Conservation (phyloP, 1,140 invertebrate species). For the Tetranychus urticae region DNA sequence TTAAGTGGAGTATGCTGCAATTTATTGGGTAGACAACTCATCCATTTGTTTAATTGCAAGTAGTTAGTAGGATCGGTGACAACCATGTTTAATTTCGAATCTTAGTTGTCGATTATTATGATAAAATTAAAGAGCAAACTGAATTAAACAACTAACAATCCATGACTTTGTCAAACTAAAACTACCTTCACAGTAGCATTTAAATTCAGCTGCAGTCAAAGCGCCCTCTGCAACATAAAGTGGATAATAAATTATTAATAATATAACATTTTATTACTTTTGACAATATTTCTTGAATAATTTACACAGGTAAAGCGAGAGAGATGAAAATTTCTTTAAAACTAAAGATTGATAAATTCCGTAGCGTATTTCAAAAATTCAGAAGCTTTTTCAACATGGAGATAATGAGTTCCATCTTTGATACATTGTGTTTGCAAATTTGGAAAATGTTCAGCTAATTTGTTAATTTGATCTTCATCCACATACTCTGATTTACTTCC, state of each 20-base stretch:
- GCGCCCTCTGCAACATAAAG: too few relatives aligned
- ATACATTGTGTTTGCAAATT: not conserved
- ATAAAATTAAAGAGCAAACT: too few relatives aligned
- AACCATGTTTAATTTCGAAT: too few relatives aligned
- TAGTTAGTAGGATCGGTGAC: not conserved
- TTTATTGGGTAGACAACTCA: not conserved
- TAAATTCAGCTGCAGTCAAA: too few relatives aligned
- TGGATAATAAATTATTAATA: too few relatives aligned
- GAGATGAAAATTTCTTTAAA: not conserved
- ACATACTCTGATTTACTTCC: not conserved
- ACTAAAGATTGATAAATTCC: not conserved
- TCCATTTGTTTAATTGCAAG: not conserved
- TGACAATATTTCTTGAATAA: too few relatives aligned
- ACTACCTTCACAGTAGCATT: too few relatives aligned
- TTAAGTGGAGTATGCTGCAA: not conserved
- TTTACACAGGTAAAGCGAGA: not conserved
- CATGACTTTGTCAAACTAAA: too few relatives aligned
- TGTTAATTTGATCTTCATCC: not conserved
- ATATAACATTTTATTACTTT: too few relatives aligned
- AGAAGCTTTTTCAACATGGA: not conserved
- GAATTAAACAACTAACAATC: too few relatives aligned
- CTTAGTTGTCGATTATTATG: too few relatives aligned
- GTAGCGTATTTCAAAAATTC: not conserved
- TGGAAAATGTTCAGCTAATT: not conserved
- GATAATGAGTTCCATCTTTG: not conserved